These are phyloP conservation scores for Cettia cetti DNA, from an alignment of 2,113 vertebrate species.

Conservation along the genomic window DNA sequence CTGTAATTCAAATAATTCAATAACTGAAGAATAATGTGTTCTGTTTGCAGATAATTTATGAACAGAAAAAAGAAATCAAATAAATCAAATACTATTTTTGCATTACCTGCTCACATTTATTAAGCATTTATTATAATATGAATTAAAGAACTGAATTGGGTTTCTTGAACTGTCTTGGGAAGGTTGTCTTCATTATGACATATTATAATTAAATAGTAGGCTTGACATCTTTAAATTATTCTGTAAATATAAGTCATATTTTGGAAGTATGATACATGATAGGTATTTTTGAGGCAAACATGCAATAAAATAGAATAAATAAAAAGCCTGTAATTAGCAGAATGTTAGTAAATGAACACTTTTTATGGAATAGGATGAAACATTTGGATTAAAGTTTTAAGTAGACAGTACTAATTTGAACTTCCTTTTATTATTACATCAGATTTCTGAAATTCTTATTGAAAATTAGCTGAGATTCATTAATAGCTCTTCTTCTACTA, in stretches of 20 bases:
- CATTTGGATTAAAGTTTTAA: neutral
- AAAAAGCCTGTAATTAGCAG: neutral
- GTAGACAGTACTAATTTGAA: neutral
- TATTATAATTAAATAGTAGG: neutral
- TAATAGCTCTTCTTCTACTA: neutral
- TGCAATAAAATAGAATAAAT: neutral
- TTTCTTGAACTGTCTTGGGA: neutral
- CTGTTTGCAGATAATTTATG: neutral
- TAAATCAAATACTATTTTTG: constrained; percentile 5
- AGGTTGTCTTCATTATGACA: neutral
- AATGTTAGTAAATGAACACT: neutral
- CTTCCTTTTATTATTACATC: neutral
- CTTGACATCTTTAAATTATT: neutral
- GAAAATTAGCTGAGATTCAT: neutral
- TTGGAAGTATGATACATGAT: neutral
- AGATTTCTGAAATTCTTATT: neutral
- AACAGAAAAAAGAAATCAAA: neutral
- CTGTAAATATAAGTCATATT: neutral
- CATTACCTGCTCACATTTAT: neutral
- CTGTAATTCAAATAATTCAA: constrained; percentile 35
- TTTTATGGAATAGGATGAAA: neutral
- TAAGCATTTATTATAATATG: neutral
- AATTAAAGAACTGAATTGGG: neutral
- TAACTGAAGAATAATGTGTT: constrained; percentile 10
- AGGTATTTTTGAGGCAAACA: neutral